These are phyloP conservation scores for Drosophila busckii DNA, from an alignment of 1,140 invertebrate species.

Conservation along the genomic window DNA sequence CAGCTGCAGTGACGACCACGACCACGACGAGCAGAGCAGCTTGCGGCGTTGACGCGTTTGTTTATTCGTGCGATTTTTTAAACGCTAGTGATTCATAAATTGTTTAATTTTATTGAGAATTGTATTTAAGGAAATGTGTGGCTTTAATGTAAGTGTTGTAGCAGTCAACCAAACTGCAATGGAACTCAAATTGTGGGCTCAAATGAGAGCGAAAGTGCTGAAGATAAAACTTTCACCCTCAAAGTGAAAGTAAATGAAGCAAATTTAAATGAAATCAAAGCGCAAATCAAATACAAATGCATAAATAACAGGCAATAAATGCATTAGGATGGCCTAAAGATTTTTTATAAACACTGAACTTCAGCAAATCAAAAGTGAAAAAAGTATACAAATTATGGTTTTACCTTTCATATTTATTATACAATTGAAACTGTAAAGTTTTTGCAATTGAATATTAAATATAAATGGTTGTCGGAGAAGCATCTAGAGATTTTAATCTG, in stretches of 20 bases:
- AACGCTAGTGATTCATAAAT: slow-evolving; percentile 13
- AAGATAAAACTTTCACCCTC: slow-evolving; percentile 53
- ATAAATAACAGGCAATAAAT: slow-evolving; percentile 5
- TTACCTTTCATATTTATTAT: too few relatives aligned
- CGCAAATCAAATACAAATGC: slow-evolving; percentile 17
- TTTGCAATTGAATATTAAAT: too few relatives aligned
- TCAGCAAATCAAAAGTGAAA: background rate
- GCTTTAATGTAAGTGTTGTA: slow-evolving; percentile 52
- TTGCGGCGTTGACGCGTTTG: slow-evolving; percentile 42
- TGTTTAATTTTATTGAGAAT: too few relatives aligned
- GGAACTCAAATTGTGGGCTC: slow-evolving; percentile 8
- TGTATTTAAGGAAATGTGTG: slow-evolving; percentile 32
- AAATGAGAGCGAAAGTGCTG: slow-evolving; percentile 53
- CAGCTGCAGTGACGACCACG: slow-evolving; percentile 25
- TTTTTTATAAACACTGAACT: too few relatives aligned
- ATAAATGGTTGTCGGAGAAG: too few relatives aligned
- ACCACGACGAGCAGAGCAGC: slow-evolving; percentile 9
- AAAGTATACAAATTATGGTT: too few relatives aligned
- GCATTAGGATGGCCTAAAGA: too few relatives aligned
- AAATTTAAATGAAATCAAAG: slow-evolving; percentile 28
- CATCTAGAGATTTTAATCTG: too few relatives aligned
- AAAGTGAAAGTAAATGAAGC: slow-evolving; percentile 67
- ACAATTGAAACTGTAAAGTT: too few relatives aligned
- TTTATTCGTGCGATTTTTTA: slow-evolving; percentile 33
- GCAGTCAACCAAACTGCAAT: background rate